These are phyloP conservation scores for Anguilla japonica DNA, from an alignment of 2,113 vertebrate species.

Conservation along the genomic window DNA sequence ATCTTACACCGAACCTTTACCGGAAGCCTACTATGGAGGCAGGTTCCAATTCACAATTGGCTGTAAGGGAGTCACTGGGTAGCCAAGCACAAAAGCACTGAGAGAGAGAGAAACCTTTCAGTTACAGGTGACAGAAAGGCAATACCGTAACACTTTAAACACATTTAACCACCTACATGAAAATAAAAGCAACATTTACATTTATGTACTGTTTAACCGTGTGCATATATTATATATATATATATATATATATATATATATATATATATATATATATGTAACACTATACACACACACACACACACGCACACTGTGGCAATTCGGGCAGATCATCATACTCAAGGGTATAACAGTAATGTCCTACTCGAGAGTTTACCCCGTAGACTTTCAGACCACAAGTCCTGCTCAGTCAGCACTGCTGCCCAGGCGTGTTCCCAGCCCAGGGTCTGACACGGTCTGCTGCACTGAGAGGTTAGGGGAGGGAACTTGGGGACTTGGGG, in stretches of 20 bases:
- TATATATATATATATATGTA: too few relatives aligned
- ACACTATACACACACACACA: too few relatives aligned
- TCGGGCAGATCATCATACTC: not conserved
- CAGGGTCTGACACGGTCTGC: constrained; percentile 5
- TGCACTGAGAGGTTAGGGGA: not conserved
- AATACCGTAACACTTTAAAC: too few relatives aligned
- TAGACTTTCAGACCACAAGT: not conserved
- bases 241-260: too few relatives aligned
- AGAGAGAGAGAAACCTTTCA: not conserved
- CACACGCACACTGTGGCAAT: not conserved
- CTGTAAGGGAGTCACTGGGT: not conserved
- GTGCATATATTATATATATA: too few relatives aligned
- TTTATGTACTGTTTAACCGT: not conserved
- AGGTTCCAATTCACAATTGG: not conserved
- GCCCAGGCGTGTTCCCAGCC: not conserved
- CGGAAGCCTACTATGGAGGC: not conserved
- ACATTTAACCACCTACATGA: too few relatives aligned
- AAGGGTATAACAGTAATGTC: not conserved
- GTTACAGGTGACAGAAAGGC: not conserved
- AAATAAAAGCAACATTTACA: too few relatives aligned
- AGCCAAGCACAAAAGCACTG: not conserved
- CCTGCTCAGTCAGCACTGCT: constrained; percentile 2
- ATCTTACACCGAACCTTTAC: not conserved
- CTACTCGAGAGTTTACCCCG: not conserved
- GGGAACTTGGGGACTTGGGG: not conserved